phyloP scores from a whole-genome alignment of 2,797 vertebrate species.

The Melanotaenia nigrans region DNA sequence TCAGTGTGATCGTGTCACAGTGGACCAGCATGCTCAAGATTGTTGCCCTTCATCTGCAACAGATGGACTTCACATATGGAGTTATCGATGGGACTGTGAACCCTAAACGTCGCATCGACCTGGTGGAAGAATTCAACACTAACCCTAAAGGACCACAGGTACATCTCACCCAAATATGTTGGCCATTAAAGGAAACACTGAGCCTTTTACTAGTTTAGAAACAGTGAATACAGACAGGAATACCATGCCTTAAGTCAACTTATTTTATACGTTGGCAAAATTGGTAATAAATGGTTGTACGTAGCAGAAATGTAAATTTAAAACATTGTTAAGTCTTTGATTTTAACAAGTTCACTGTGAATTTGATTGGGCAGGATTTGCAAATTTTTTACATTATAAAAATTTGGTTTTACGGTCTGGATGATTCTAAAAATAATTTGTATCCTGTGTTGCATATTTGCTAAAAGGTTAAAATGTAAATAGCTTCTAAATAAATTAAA shows the following conservation, averaged over 20 bases:
- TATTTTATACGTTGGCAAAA: background rate
- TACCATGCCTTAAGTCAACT: background rate
- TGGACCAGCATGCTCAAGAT: constrained; percentile 96
- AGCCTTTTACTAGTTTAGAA: too few relatives aligned
- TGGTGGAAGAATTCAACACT: constrained; percentile 95
- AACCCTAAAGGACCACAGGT: constrained; percentile 89
- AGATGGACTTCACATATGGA: constrained; percentile 79
- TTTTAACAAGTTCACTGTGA: too few relatives aligned
- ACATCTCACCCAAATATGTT: constrained; percentile 2
- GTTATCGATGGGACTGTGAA: constrained; percentile 90
- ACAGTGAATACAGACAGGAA: background rate
- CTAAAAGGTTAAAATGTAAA: too few relatives aligned
- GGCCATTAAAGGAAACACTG: too few relatives aligned
- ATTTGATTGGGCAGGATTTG: too few relatives aligned
- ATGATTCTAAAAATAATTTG: too few relatives aligned
- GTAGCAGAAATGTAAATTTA: background rate
- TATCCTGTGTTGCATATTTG: too few relatives aligned
- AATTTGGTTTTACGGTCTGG: too few relatives aligned
- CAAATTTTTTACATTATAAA: too few relatives aligned
- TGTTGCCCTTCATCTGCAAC: constrained; percentile 86
- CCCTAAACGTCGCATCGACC: constrained; percentile 92
- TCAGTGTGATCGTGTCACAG: constrained; percentile 95
- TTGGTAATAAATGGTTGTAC: background rate
- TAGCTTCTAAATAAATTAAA: too few relatives aligned
- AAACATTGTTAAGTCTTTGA: too few relatives aligned